These are phyloP conservation scores for Prunella strophiata DNA, from an alignment of 2,797 vertebrate genomes.

Conservation along the genomic window DNA sequence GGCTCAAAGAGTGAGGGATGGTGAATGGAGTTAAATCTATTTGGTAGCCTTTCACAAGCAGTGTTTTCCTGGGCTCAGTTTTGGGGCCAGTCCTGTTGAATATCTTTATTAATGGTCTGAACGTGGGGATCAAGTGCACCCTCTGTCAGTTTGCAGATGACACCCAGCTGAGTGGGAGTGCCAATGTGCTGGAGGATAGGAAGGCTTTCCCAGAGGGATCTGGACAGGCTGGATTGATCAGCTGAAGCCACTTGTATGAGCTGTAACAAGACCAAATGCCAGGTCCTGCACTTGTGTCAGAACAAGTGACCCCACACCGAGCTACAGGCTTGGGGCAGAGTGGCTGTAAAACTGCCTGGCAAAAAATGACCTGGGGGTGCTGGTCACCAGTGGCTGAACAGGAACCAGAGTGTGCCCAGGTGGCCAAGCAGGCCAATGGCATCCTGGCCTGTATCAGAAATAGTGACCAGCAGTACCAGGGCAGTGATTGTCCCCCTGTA, in stretches of 20 bases:
- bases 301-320: neutral
- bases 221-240: neutral
- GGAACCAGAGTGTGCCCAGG: fast-evolving
- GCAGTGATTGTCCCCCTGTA: no score
- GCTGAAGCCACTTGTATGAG: neutral
- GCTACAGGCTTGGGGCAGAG: neutral
- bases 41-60: neutral
- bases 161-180: neutral
- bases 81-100: neutral
- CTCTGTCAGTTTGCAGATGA: neutral
- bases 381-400: neutral
- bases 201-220: neutral
- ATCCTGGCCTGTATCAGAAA: neutral
- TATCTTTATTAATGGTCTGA: neutral
- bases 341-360: neutral
- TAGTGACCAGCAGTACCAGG: neutral
- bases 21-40: neutral
- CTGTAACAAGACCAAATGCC: neutral
- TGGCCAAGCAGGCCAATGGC: neutral
- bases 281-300: fast-evolving
- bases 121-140: fast-evolving
- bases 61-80: neutral
- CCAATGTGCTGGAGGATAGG: neutral
- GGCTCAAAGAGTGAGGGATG: neutral
- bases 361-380: neutral